phyloP scores from a whole-genome alignment of 2,888 invertebrate species.

The Zygaena filipendulae region DNA sequence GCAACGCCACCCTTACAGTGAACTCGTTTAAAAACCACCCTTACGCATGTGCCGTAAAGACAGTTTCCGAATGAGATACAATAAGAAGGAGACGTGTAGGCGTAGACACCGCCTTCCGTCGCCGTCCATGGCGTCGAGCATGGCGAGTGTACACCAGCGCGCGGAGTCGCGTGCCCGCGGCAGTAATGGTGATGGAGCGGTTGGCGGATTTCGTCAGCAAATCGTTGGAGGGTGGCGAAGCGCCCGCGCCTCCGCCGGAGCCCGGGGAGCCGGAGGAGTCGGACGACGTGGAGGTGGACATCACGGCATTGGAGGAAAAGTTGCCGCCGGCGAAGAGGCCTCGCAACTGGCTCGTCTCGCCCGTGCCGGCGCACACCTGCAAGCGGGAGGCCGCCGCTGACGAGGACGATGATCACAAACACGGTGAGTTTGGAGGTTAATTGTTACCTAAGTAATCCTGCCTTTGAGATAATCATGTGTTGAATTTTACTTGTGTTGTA shows the following conservation, averaged over 20 bases:
- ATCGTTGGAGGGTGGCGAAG: conserved; percentile 77
- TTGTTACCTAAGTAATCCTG: too few relatives aligned
- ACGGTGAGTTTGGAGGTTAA: conserved; percentile 31
- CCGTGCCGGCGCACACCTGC: conserved; percentile 41
- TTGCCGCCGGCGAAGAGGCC: conserved; percentile 46
- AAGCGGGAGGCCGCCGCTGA: conserved; percentile 40
- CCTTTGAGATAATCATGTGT: too few relatives aligned
- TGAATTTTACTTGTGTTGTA: too few relatives aligned
- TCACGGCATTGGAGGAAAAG: conserved; percentile 56
- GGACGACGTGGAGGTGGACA: conserved; percentile 56
- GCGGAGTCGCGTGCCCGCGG: conserved; percentile 43
- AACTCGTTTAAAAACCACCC: conserved; percentile 18
- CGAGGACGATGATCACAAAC: conserved; percentile 53
- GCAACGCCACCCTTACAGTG: conserved; percentile 30
- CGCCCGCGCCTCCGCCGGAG: conserved; percentile 56
- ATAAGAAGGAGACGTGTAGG: conserved; percentile 26
- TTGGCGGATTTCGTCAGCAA: conserved; percentile 91
- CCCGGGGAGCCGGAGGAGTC: conserved; percentile 51
- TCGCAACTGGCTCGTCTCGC: conserved; percentile 59
- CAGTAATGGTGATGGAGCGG: conserved; percentile 82
- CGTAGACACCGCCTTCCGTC: conserved; percentile 34
- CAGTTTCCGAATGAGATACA: conserved; percentile 11
- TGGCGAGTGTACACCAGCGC: conserved; percentile 47
- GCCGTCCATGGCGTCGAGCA: conserved; percentile 44
- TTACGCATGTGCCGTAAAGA: conserved; percentile 13